Percentiles rank a stretch among this genome's conserved stretches.
Evolutionary conservation across 2,113 vertebrate species (phyloP).

Genomic region (Syngnathus typhle): DNA sequence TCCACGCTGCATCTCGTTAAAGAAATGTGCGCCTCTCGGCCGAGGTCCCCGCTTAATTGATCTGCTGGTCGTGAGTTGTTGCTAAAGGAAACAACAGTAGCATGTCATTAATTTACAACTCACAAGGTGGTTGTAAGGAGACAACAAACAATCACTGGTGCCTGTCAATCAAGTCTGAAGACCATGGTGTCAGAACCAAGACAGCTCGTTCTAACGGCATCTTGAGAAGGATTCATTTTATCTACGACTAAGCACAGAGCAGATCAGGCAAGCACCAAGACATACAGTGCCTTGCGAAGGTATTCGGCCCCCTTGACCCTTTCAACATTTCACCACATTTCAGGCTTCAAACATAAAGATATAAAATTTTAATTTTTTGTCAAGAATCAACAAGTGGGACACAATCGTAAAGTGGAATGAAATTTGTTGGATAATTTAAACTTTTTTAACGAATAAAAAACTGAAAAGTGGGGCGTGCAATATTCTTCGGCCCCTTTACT

Average conservation of each 20-base stretch:
- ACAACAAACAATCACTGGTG: background rate
- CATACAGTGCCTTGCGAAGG: too few relatives aligned
- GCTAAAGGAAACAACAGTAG: slow-evolving; percentile 22
- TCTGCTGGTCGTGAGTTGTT: slow-evolving; percentile 36
- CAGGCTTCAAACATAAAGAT: too few relatives aligned
- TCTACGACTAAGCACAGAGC: too few relatives aligned
- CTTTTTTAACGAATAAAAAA: too few relatives aligned
- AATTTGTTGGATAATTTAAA: too few relatives aligned
- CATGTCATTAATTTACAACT: background rate
- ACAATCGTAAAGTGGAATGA: too few relatives aligned
- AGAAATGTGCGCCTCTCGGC: slow-evolving; percentile 62
- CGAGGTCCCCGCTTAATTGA: slow-evolving; percentile 61
- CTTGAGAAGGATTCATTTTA: background rate
- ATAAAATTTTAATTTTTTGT: too few relatives aligned
- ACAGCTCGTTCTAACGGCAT: background rate
- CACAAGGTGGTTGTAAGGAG: background rate
- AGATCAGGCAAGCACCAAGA: background rate
- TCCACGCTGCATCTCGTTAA: slow-evolving; percentile 54
- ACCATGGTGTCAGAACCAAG: background rate
- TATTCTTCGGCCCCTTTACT: too few relatives aligned
- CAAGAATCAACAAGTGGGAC: too few relatives aligned
- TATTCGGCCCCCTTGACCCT: too few relatives aligned
- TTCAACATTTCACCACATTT: too few relatives aligned
- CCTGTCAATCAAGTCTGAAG: background rate
- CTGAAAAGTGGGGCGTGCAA: too few relatives aligned